phyloP scores from a whole-genome alignment of 2,797 vertebrate genomes.

The Sebastes melanostomus region DNA sequence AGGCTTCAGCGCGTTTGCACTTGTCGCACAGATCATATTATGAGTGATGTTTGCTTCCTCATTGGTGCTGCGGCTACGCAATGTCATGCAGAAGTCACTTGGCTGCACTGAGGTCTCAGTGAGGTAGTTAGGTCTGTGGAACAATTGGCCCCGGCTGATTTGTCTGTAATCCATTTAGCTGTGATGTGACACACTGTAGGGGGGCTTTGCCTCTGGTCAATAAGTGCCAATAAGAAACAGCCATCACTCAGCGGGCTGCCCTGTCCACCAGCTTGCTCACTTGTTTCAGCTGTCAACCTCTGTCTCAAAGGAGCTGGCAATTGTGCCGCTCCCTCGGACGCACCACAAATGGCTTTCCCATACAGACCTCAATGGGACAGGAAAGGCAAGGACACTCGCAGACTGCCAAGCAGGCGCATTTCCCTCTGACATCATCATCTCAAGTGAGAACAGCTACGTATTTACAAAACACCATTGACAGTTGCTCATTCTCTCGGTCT shows the following conservation, averaged over 20 bases:
- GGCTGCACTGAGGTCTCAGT: slow-evolving; percentile 47
- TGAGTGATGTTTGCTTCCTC: slow-evolving; percentile 12
- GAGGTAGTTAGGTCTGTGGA: slow-evolving; percentile 56
- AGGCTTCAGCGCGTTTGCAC: too few species aligned
- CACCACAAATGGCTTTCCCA: slow-evolving; percentile 69
- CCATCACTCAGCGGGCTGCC: slow-evolving; percentile 78
- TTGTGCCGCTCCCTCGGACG: slow-evolving; percentile 53
- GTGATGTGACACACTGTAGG: slow-evolving; percentile 72
- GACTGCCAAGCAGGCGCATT: slow-evolving; percentile 69
- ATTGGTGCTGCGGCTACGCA: slow-evolving; percentile 4
- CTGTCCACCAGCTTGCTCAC: slow-evolving; percentile 76
- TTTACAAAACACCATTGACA: slow-evolving; percentile 77
- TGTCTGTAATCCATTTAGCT: slow-evolving; percentile 78
- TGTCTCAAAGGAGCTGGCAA: slow-evolving; percentile 63
- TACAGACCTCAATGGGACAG: slow-evolving; percentile 68
- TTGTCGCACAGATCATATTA: slow-evolving; percentile 3
- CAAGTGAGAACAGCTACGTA: slow-evolving; percentile 67
- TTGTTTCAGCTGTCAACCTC: slow-evolving; percentile 76
- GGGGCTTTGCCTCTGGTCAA: slow-evolving; percentile 76
- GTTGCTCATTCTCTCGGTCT: slow-evolving; percentile 64
- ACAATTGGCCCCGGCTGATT: slow-evolving; percentile 64
- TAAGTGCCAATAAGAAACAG: slow-evolving; percentile 77
- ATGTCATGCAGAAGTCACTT: slow-evolving; percentile 50
- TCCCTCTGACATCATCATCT: slow-evolving; percentile 63
- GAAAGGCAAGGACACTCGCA: slow-evolving; percentile 54